These are phyloP conservation scores for Lasioglossum lativentre DNA, from an alignment of 2,888 invertebrate genomes.

Conservation along the genomic window DNA sequence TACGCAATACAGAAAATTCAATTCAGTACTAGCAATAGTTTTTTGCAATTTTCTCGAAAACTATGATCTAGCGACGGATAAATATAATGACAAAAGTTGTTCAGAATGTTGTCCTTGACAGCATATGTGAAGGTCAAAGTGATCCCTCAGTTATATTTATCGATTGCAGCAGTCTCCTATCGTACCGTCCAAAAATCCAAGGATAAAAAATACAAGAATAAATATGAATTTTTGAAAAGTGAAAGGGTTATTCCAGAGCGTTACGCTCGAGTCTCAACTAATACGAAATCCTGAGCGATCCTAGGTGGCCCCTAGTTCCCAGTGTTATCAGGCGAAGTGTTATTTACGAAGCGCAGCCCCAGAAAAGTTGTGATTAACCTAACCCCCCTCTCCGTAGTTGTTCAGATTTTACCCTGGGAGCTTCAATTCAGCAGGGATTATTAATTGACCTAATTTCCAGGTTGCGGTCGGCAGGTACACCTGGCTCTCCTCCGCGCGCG, in stretches of 20 bases:
- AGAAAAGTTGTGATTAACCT: constrained; percentile 7
- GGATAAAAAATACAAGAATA: too few species aligned
- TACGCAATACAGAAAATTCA: too few species aligned
- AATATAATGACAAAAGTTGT: too few species aligned
- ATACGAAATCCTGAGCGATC: neutral
- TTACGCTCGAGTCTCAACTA: neutral
- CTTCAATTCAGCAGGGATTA: constrained; percentile 6
- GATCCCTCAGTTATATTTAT: too few species aligned
- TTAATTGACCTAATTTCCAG: constrained; percentile 47
- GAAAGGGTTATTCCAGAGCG: neutral
- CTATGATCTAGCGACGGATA: too few species aligned
- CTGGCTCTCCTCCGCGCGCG: neutral
- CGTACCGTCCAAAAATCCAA: too few species aligned
- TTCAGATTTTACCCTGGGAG: neutral
- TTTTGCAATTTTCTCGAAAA: too few species aligned
- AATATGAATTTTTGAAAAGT: neutral
- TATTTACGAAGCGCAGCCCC: neutral
- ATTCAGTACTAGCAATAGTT: too few species aligned
- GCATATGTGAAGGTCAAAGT: too few species aligned
- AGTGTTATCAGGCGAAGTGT: neutral
- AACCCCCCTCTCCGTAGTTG: neutral
- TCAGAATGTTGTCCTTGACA: too few species aligned
- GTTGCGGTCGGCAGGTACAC: neutral
- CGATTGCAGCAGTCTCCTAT: too few species aligned
- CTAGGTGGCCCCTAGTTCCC: neutral